Base-by-base conservation (phyloP, 2,113 vertebrate species). In the Sisor rabdophorus region DNA sequence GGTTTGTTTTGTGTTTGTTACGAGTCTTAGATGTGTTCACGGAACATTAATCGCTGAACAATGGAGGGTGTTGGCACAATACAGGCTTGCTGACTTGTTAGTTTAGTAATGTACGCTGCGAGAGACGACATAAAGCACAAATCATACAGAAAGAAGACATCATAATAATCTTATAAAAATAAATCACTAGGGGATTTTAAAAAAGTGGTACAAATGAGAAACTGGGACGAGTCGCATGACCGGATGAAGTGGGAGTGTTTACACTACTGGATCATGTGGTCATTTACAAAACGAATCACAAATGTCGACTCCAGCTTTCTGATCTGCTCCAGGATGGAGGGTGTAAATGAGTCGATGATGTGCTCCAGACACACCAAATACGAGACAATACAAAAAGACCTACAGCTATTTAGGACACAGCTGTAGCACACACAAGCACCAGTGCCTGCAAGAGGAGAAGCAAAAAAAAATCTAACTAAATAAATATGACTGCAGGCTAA, bases 261-360 rank as follows among this genome's bases (percentile, higher is more conserved):
- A 89, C 86, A 87, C 87, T 85, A 88, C 85, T 87, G 83, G 89
- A 90, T 87, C 85, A 85, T 89, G 89, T 84, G 89, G 89, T 90
- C 89, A 90, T 90, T 90, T 90, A 91, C 87, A 91, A 88, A 89
- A 90, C 87, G 90, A 89, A 92, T 89, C 87, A 90, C 87, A 91
- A 89, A 92, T 89, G 88, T 85, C 86, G 85, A 88, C 83, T 86
- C 83, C 83, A 73, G 85, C 61, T 80, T 71, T 72, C 59, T 60
- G 80, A 56, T n/a, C 73, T 15, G 48, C 44, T 30, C 54, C 19
- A 26, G 54, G 32, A 30, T 40, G 56, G 58, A 65, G 65, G 48
- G 64, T 60, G 71, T 73, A 73, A 73, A n/a, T 20, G 24, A 75
- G 47, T 61, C 63, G 30, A 53, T 74, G 75, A 75, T 59, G 72